phyloP scores from a whole-genome alignment of 2,888 invertebrate species.

The Metallyticus violacea region DNA sequence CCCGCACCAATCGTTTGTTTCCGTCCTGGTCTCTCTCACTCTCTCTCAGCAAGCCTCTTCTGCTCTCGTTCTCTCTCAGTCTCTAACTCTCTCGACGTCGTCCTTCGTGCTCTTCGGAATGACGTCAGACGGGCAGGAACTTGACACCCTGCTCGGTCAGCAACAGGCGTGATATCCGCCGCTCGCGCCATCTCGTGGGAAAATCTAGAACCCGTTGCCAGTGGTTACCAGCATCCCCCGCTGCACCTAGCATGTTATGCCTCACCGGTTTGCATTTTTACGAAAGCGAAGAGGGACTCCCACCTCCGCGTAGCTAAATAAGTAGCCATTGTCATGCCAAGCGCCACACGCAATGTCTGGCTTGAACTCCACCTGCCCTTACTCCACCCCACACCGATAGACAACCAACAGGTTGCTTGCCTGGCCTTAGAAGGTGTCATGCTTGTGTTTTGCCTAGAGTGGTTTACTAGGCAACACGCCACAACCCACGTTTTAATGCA shows the following conservation, averaged over 20 bases:
- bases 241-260: background rate
- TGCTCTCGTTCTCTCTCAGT: background rate
- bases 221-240: conserved; percentile 13
- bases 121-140: conserved; percentile 11
- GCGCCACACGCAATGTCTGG: background rate
- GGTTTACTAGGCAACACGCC: too few species aligned
- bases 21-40: conserved; percentile 1
- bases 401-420: background rate
- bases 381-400: too few species aligned
- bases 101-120: conserved; percentile 17
- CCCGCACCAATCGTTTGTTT: conserved; percentile 7
- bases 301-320: too few species aligned
- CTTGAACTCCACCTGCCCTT: background rate
- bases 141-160: conserved; percentile 14
- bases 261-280: too few species aligned
- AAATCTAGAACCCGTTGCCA: conserved; percentile 24
- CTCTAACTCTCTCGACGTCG: conserved; percentile 4
- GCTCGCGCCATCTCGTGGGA: conserved; percentile 24
- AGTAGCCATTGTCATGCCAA: background rate
- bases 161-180: conserved; percentile 19
- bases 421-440: background rate
- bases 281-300: too few species aligned
- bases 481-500: too few species aligned
- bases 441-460: too few species aligned
- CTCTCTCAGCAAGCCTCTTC: background rate